A percentile compares a stretch with the other conserved stretches of the same genome.
Conservation (phyloP, 2,113 vertebrate species). For the Corapipo altera region DNA sequence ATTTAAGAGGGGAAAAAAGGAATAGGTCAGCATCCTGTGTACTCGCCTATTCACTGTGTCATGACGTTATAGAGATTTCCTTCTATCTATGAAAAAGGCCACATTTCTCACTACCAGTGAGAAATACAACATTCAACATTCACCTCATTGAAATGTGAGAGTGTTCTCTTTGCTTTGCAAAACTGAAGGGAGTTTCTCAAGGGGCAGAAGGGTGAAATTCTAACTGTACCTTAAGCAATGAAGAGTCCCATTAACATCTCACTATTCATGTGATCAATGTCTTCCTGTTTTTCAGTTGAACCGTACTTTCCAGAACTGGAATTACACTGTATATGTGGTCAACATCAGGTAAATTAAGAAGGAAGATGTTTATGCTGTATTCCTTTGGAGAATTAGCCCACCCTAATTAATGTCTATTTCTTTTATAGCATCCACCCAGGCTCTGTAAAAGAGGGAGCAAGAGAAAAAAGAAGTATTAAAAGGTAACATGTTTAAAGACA, state of each 20-base stretch:
- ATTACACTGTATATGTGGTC: constrained; percentile 78
- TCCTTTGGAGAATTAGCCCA: not conserved
- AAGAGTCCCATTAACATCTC: not conserved
- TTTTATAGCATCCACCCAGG: constrained; percentile 68
- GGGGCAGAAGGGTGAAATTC: not conserved
- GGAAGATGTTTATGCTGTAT: not conserved
- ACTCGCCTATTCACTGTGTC: not conserved
- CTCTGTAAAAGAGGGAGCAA: constrained; percentile 44
- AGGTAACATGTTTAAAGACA: constrained; percentile 61
- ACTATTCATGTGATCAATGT: not conserved
- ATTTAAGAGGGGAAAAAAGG: not conserved
- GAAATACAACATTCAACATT: not conserved
- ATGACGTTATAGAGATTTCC: not conserved
- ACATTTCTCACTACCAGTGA: not conserved
- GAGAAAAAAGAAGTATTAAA: constrained; percentile 71
- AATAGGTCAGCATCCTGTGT: not conserved
- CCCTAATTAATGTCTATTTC: not conserved
- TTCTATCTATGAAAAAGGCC: not conserved
- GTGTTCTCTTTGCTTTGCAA: not conserved
- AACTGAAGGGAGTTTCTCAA: not conserved
- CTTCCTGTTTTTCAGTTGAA: constrained; percentile 85
- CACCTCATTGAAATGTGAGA: not conserved
- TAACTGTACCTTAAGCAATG: not conserved
- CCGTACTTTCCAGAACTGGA: constrained; percentile 87
- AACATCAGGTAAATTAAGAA: constrained; percentile 83